Conservation (phyloP, 2,888 invertebrate species). For the Caenorhabditis auriculariae region DNA sequence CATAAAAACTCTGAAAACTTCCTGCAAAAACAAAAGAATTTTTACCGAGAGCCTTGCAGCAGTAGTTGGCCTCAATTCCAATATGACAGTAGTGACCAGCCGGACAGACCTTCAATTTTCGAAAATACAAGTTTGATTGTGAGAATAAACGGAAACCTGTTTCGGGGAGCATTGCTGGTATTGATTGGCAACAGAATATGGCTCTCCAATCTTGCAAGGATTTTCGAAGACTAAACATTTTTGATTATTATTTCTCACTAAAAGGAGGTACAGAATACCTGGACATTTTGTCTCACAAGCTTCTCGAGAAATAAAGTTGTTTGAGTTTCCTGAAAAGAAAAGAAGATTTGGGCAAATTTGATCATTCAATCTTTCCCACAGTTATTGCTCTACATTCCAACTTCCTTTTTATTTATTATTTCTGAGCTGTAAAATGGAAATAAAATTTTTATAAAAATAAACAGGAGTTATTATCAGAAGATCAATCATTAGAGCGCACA, state of each 20-base stretch:
- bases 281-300: slow-evolving; percentile 48
- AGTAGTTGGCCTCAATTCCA: slow-evolving; percentile 49
- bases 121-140: too few relatives aligned
- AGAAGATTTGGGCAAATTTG: too few relatives aligned
- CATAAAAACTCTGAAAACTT: too few relatives aligned
- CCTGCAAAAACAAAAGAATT: slow-evolving; percentile 3
- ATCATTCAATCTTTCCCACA: too few relatives aligned
- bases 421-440: too few relatives aligned
- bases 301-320: slow-evolving; percentile 51
- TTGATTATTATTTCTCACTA: not conserved
- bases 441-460: too few relatives aligned
- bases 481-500: too few relatives aligned
- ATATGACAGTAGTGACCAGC: slow-evolving; percentile 56
- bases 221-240: slow-evolving; percentile 50
- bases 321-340: slow-evolving; percentile 54
- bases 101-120: slow-evolving; percentile 39
- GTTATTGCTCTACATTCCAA: too few relatives aligned
- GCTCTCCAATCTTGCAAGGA: slow-evolving; percentile 54
- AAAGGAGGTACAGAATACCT: slow-evolving; percentile 6
- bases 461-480: too few relatives aligned
- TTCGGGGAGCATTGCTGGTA: slow-evolving; percentile 39
- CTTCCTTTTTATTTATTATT: too few relatives aligned
- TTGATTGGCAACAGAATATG: slow-evolving; percentile 29
- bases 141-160: too few relatives aligned
- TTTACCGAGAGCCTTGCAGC: slow-evolving; percentile 54